Percentiles rank a stretch among this genome's conserved stretches.
These are phyloP conservation scores for Tenebrio molitor DNA, from an alignment of 1,140 invertebrate species.

Conservation along the genomic window DNA sequence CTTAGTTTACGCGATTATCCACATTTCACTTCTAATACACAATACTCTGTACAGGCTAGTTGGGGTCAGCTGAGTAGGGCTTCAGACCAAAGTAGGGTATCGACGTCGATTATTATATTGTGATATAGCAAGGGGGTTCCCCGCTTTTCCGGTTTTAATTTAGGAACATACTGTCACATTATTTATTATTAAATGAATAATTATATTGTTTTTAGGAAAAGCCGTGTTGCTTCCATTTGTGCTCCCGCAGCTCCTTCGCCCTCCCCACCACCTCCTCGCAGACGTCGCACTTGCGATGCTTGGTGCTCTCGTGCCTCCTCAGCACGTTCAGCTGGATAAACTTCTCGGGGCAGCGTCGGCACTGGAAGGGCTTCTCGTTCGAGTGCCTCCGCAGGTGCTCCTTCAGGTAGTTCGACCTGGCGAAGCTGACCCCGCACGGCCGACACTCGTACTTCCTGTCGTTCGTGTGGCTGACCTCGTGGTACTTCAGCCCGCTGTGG, in stretches of 20 bases:
- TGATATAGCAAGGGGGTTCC: too few relatives aligned
- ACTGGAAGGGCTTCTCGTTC: neutral
- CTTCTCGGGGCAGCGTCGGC: neutral
- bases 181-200: too few relatives aligned
- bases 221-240: too few relatives aligned
- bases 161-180: too few relatives aligned
- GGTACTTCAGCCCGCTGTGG: neutral
- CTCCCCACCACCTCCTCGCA: neutral
- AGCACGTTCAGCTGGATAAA: neutral
- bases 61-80: neutral
- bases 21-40: slow-evolving; percentile 62
- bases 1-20: slow-evolving; percentile 62
- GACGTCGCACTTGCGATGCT: neutral
- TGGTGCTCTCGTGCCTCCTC: neutral
- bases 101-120: too few relatives aligned
- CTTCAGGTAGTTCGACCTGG: slow-evolving; percentile 52
- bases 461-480: neutral
- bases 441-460: slow-evolving; percentile 74
- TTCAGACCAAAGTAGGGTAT: too few relatives aligned
- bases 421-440: slow-evolving; percentile 74
- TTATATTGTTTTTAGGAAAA: too few relatives aligned
- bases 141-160: too few relatives aligned
- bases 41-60: slow-evolving; percentile 56
- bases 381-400: neutral
- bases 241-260: neutral